These are phyloP conservation scores for Camponotus fellah DNA, from an alignment of 2,888 invertebrate species.

Conservation along the genomic window DNA sequence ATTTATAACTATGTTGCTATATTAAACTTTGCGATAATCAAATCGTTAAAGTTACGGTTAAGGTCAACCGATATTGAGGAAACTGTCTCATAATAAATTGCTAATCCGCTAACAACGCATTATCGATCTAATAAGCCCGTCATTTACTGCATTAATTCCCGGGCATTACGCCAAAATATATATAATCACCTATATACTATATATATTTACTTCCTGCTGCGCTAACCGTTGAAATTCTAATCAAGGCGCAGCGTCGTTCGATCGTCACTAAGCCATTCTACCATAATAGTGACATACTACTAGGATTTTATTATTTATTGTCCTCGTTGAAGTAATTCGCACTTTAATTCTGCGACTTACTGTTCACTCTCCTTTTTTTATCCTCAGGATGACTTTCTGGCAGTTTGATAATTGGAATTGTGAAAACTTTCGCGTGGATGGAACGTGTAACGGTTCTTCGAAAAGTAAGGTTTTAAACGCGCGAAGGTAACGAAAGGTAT, in stretches of 20 bases:
- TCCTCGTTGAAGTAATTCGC: constrained; percentile 77
- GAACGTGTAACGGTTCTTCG: constrained; percentile 39
- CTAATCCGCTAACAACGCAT: constrained; percentile 37
- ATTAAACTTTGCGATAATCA: not conserved
- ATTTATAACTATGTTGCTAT: not conserved
- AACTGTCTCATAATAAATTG: constrained; percentile 17
- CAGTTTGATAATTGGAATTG: constrained; percentile 27
- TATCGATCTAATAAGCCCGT: constrained; percentile 27
- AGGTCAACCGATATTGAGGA: constrained; percentile 13
- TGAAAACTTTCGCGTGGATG: constrained; percentile 46
- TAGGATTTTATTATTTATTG: constrained; percentile 77
- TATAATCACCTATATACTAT: not conserved
- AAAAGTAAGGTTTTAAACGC: constrained; percentile 28
- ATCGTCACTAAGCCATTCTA: constrained; percentile 63
- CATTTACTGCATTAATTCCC: constrained; percentile 19
- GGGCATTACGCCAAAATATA: constrained; percentile 21
- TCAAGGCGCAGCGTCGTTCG: constrained; percentile 46
- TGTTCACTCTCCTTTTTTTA: not conserved
- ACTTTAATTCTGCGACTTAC: constrained; percentile 32
- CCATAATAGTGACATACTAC: constrained; percentile 59
- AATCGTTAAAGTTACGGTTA: constrained; percentile 12
- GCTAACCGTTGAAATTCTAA: constrained; percentile 29
- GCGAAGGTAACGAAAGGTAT: constrained; percentile 41
- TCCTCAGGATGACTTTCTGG: constrained; percentile 25
- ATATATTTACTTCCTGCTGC: constrained; percentile 7